Base-by-base conservation (phyloP, 2,888 invertebrate genomes). In the Drosophila pullipes region DNA sequence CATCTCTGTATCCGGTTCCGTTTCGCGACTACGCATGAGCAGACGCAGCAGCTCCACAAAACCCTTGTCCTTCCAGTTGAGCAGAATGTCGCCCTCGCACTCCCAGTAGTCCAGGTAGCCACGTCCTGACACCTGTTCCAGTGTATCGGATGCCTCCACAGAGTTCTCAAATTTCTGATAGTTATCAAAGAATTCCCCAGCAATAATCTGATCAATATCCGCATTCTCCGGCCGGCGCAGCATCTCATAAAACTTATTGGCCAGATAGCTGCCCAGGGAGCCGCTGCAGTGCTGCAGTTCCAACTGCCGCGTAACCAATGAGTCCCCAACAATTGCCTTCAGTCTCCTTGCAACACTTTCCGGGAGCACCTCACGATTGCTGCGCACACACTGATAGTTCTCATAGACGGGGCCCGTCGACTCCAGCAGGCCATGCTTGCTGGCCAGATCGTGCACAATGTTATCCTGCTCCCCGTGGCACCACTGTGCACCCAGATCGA, bases 31-130 rank as follows among this genome's bases (percentile, higher is more conserved):
- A 35, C 80, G 85, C 95, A 95, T 94, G 75, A 97, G 93, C 60
- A 97, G 92, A 85, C 96, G 95, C 61, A 97, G 92, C 74, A 97
- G 93, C 41, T 95, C 96, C 78, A 94, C 94, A 88, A 95, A 97
- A 1, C 97, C 97, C 74, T 94, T 95, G 64, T 95, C 95, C 85
- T 96, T 96, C 97, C 97, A 98, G 89, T 96, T 95, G 0, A 96
- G 93, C 81, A 96, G 92, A 50, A 94, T 94, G 90, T 97, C 95
- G 4, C 97, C 97, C 31, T 96, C 95, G 89, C 96, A 96, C 3
- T 94, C 94, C 95, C 95, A 94, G 84, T 95, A 96, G 76, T 96
- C 95, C 1, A 94, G 92, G 57, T 96, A 93, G 0, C 96, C 96
- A 71, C 94, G 94, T 0, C 96, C 94, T 0, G 97, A 97, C 37